These are phyloP conservation scores for Pipistrellus pipistrellus DNA, from an alignment of 2,797 vertebrate genomes.

Conservation along the genomic window DNA sequence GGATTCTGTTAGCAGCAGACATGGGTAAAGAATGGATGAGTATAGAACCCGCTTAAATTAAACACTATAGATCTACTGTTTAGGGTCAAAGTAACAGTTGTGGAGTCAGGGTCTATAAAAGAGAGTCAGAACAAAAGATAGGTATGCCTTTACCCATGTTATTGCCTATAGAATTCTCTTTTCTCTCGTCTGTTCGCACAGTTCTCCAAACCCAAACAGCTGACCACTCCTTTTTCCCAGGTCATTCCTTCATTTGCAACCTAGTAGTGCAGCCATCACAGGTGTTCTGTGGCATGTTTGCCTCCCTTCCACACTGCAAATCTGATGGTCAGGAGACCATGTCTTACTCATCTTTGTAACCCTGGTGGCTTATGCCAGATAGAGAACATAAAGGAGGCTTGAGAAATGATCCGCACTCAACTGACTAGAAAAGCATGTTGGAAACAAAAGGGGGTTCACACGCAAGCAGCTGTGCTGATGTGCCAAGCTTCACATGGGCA, in stretches of 20 bases:
- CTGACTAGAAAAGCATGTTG: neutral
- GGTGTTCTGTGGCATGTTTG: neutral
- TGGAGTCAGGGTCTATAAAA: neutral
- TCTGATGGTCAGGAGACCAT: neutral
- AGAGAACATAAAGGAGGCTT: neutral
- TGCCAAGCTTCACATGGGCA: neutral
- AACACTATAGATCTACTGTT: neutral
- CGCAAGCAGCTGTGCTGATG: neutral
- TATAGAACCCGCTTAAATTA: conserved; percentile 30
- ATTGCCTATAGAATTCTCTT: conserved; percentile 5
- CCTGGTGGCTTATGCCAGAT: neutral
- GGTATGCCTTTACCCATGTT: neutral
- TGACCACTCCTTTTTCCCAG: neutral
- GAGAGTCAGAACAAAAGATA: neutral
- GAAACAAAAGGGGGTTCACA: neutral
- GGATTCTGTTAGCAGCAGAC: conserved; percentile 32
- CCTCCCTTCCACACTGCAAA: neutral
- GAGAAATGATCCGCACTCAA: neutral
- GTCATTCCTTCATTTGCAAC: neutral
- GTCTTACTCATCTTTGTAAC: neutral
- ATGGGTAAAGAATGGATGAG: conserved; percentile 16
- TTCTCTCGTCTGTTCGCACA: neutral
- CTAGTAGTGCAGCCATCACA: too few species aligned
- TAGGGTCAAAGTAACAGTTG: neutral
- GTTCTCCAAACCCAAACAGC: neutral